Evolutionary conservation across 1,140 invertebrate genomes (phyloP).

Genomic region (Drosophila nigromelanica): DNA sequence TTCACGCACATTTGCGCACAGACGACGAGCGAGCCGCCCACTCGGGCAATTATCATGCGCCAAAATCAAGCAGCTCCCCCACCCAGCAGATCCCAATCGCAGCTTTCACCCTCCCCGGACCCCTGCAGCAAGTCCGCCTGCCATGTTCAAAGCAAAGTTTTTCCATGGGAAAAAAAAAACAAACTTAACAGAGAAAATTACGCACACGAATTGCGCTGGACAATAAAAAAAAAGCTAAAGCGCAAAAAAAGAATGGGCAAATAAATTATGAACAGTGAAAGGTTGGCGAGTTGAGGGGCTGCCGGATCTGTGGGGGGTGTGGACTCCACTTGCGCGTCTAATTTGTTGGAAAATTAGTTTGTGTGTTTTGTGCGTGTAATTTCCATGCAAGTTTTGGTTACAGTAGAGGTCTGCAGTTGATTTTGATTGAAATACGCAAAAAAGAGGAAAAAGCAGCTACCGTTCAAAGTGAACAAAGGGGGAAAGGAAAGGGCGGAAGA

Average conservation of each 20-base stretch:
- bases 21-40: conserved; percentile 31
- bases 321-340: conserved; percentile 71
- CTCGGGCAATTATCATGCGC: conserved; percentile 67
- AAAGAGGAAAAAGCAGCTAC: conserved; percentile 4
- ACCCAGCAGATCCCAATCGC: no score
- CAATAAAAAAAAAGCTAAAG: conserved; percentile 71
- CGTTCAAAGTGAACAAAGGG: background rate
- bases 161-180: conserved; percentile 47
- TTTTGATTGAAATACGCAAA: conserved; percentile 75
- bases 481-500: background rate
- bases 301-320: conserved; percentile 4
- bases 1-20: conserved; percentile 63
- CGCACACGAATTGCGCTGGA: conserved; percentile 78
- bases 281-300: conserved; percentile 8
- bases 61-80: conserved; percentile 51
- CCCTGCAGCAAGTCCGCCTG: background rate
- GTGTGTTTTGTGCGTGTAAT: conserved; percentile 78
- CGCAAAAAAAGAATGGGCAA: conserved; percentile 54
- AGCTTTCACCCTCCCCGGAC: background rate
- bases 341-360: conserved; percentile 82
- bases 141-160: conserved; percentile 68
- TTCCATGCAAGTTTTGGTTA: conserved; percentile 65
- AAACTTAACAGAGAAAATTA: conserved; percentile 76
- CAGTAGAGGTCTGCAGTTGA: conserved; percentile 70
- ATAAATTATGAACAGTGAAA: conserved; percentile 74